Evolutionary conservation across 2,797 vertebrate genomes (phyloP).

Genomic region (Labeo calbasu): DNA sequence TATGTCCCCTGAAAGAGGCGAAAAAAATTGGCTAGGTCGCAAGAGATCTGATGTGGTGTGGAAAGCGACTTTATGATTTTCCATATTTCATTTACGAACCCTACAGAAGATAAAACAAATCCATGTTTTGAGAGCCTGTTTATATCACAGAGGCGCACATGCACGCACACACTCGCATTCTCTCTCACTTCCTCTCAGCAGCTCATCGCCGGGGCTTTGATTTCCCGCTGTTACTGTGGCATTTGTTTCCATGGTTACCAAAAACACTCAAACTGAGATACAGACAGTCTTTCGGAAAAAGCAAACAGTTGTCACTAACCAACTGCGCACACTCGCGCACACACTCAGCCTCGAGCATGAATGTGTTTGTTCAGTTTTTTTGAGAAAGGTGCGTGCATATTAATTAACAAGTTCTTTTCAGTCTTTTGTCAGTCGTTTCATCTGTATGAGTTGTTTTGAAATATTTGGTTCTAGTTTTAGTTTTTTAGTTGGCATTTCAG

Average conservation of each 20-base stretch:
- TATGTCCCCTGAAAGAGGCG: background rate
- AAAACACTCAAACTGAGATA: slow-evolving; percentile 45
- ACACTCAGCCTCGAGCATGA: background rate
- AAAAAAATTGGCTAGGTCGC: background rate
- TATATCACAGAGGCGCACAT: slow-evolving; percentile 7
- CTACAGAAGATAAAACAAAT: slow-evolving; percentile 36
- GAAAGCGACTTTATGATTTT: slow-evolving; percentile 22
- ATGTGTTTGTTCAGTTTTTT: background rate
- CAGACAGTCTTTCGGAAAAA: slow-evolving; percentile 37
- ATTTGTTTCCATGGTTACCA: slow-evolving; percentile 49
- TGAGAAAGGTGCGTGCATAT: background rate
- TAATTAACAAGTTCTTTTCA: background rate
- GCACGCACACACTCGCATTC: background rate
- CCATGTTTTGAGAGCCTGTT: slow-evolving; percentile 38
- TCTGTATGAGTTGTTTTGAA: background rate
- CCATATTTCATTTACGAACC: slow-evolving; percentile 23
- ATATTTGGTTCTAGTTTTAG: background rate
- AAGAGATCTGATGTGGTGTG: slow-evolving; percentile 16
- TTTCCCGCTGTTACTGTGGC: slow-evolving; percentile 50
- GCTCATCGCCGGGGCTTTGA: slow-evolving; percentile 35
- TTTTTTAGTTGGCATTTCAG: background rate
- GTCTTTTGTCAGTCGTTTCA: background rate
- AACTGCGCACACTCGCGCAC: slow-evolving; percentile 4
- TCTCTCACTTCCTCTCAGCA: slow-evolving; percentile 41
- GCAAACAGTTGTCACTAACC: slow-evolving; percentile 29